Evolutionary conservation across 2,888 invertebrate genomes (phyloP), one percentile per base, ranked within the genome.

Genomic region (Epirrhoe tristata): DNA sequence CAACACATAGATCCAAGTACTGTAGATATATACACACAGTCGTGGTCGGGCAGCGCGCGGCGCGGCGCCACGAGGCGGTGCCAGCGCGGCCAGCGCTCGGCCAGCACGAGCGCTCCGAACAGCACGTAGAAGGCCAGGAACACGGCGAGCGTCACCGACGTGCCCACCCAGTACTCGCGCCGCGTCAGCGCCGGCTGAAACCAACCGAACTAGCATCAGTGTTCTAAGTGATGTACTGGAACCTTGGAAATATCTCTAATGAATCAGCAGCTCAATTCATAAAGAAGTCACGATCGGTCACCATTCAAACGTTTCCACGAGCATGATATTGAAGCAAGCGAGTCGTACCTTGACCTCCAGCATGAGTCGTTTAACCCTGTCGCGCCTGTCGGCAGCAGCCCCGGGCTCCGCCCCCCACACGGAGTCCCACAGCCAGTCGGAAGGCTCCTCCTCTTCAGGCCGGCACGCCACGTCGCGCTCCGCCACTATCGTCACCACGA

Each of bases 71-170:
- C 86, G 69, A 78, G 77, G 1, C 72, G 66, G 64, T 71, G 77
- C 80, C 86, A 86, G 62, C 75, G 74, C 63, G 86, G 81, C 82
- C 83, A 83, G 77, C 90, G 90, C 82, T 89, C 89, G 73, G 85
- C 84, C 77, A 86, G 75, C 81, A 91, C 86, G 24, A 88, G 81
- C 72, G 76, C 82, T 58, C 83, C 86, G 81, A 87, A 87, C 64
- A 69, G 69, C 75, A 77, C 77, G 87, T 92, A 93, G 84, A 91
- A 88, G 54, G 69, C 34, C 68, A 81, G 72, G 83, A 90, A 88
- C 72, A 88, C 43, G 36, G 71, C 82, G 77, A 86, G 72, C 74
- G 87, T 83, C 69, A 69, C 83, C 50, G 52, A 73, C 66, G 79
- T 77, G 61, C 87, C 91, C 74, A 73, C 66, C 73, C 76, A 74